Evolutionary conservation across 2,113 vertebrate genomes (phyloP), one percentile per base, ranked within the genome.

Genomic region (Buteo buteo): DNA sequence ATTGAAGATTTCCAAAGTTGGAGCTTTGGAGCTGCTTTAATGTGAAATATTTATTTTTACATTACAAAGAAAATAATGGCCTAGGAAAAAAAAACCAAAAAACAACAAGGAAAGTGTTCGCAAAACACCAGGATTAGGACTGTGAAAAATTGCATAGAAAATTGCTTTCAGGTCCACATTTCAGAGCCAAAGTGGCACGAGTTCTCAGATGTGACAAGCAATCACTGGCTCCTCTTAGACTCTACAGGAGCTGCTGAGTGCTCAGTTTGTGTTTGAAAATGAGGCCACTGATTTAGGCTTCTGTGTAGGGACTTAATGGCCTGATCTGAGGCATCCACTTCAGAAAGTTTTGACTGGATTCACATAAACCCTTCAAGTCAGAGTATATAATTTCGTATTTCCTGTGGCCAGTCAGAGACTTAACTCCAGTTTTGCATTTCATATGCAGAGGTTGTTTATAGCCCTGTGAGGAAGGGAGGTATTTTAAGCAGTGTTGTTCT

Each of bases 201-300:
- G 73, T 82, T 91, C 88, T 94, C 73, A 92, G 91, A 96, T 93
- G 81, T 92, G 91, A 86, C 94, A 86, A 81, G 88, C 85, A 94
- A 82, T 95, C 88, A 66, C 66, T 1, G 0, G 50, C 82, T 96
- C 67, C 81, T 96, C 58, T 88, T 50, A 38, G 72, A 32, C 1
- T 7, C 59, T 76, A 52, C 82, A 66, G 85, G 79, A 94, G 71
- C 82, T 92, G 88, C 62, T 19, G 94, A 78, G 88, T 50, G 69
- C 96, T 96, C 86, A 77, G 88, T 74, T 91, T 78, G 86, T 71
- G 73, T 87, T 93, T 94, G 94, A 84, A 96, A 96, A 95, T 76
- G 86, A 95, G 57, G 57, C 82, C 76, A 72, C 88, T 88, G 79
- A 82, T 88, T 92, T 42, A 71, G 72, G 57, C 72, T 84, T 94